Evolutionary conservation across 2,888 invertebrate genomes (phyloP), one percentile per base, ranked within the genome.

Genomic region (Lithosia quadra): DNA sequence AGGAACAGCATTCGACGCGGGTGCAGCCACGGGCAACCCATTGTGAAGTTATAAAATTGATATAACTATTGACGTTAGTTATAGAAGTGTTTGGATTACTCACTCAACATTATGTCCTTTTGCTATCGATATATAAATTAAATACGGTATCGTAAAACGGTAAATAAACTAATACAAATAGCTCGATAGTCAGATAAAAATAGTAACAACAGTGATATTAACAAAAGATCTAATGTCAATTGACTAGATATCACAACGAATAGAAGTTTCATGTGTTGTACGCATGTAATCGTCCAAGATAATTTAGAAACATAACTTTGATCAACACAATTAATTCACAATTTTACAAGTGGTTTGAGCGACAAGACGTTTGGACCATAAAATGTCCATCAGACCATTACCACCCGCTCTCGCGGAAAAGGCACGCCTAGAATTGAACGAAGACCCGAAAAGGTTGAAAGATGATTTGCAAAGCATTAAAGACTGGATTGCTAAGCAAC

Each of bases 401-500:
- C 67, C 84, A 28, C 86, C 90, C 11, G 88, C 80, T 34, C 79
- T 93, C 43, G 89, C 88, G 33, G 90, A 90, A 73, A 92, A 92
- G 76, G 96, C 96, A 1, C 87, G 88, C 58, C 73, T 84, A 24
- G 96, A 96, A 83, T 82, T 96, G 55, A 92, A 94, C 71, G 96
- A 96, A 85, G 94, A 95, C 76, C 94, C 95, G 0, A 89, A 88
- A 10, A 85, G 92, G 56, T 83, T 95, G 53, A 83, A 84, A 0
- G 90, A 91, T 65, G 95, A 96, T 80, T 84, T 96, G 36, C 87
- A 93, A 66, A 90, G 93, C 76, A 88, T 96, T 28, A 95, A 93
- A 79, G 93, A 95, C 56, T 96, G 96, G 96, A 81, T 96, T 21
- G 86, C 88, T 1, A 95, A 96, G 79, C 96, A 96, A 79, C 94